Percentiles rank a stretch among this genome's conserved stretches.
phyloP scores from a whole-genome alignment of 2,113 vertebrate genomes.

The Laterallus jamaicensis region DNA sequence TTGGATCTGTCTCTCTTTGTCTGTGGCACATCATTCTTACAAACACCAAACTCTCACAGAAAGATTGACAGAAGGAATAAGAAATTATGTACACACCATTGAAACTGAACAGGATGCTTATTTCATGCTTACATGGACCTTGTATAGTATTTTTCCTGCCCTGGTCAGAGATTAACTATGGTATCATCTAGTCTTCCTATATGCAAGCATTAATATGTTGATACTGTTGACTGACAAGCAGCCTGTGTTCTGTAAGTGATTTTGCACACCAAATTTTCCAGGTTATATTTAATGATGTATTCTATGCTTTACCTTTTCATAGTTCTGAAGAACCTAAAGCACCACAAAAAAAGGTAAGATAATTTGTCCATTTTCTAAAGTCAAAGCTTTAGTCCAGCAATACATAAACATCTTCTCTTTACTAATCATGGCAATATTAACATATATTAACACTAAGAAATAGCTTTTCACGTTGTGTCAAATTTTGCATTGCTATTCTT shows the following conservation, averaged over 20 bases:
- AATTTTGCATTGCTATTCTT: neutral
- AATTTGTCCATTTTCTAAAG: neutral
- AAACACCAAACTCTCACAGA: neutral
- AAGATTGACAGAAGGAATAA: neutral
- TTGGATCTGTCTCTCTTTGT: neutral
- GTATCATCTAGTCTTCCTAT: neutral
- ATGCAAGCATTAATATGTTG: neutral
- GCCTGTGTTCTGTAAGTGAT: neutral
- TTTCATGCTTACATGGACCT: neutral
- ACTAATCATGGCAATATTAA: neutral
- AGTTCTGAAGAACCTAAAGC: conserved; percentile 89
- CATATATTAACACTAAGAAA: neutral
- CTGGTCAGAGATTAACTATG: neutral
- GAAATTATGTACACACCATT: neutral
- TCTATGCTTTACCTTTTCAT: conserved; percentile 53
- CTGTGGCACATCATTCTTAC: neutral
- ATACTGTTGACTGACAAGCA: neutral
- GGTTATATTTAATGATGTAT: neutral
- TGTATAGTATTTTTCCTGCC: neutral
- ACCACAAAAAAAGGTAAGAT: conserved; percentile 88
- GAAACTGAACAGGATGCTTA: neutral
- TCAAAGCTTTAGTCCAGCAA: neutral
- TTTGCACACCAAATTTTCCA: neutral
- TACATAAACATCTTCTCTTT: neutral
- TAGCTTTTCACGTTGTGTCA: neutral